Base-by-base conservation (phyloP, 2,888 invertebrate genomes). In the Tanytarsus gracilentus region DNA sequence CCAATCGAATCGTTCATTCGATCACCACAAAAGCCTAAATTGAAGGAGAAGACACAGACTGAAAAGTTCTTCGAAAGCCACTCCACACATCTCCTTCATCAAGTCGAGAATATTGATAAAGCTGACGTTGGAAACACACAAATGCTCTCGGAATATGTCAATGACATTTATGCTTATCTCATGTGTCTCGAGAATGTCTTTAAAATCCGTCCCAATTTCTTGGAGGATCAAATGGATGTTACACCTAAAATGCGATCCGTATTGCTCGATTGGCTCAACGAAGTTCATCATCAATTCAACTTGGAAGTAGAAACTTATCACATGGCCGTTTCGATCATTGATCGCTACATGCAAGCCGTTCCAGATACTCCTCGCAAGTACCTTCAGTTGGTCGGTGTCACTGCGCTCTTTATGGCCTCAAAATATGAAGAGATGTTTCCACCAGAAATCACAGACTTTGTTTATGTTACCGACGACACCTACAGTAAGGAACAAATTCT, bases 211-310 rank as follows among this genome's bases (percentile, higher is more conserved):
- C 70, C 74, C 16, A 78, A 83, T 67, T 86, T 85, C 71, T 76
- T 94, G 65, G 77, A 76, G 48, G 82, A 80, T 30, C 86, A 87
- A 73, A 74, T 65, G 48, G 72, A 74, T 64, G 66, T 95, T 9
- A 88, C 86, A 9, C 79, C 86, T 1, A 85, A 84, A 67, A 97
- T 97, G 95, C 80, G 97, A 63, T 78, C 85, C 11, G 86, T 94
- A 51, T 78, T 98, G 14, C 79, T 97, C 62, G 93, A 97, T 71
- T 98, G 97, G 97, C 77, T 98, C 58, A 86, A 92, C 14, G 93
- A 94, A 68, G 93, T 97, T 7, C 93, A 94, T 66, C 75, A 80
- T 53, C 87, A 91, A 69, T 97, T 95, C 73, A 84, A 84, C 64
- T 77, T 95, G 59, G 76, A 86, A 16, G 81, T 87, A 60, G 98